Base-by-base conservation (phyloP, 2,113 vertebrate genomes). In the Gopherus flavomarginatus region DNA sequence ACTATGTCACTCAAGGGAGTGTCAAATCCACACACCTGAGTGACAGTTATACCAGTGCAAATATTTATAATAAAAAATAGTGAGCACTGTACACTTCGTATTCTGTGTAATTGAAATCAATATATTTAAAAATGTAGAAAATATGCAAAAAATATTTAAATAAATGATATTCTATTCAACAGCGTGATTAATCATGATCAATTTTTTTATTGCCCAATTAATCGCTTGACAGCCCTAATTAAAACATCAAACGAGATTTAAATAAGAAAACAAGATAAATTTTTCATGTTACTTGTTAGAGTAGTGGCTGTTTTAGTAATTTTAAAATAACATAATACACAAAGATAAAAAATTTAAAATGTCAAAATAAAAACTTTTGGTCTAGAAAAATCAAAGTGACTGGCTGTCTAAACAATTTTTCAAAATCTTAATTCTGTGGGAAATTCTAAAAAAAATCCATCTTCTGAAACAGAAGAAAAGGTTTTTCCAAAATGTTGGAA, bases 281-380 rank as follows among this genome's bases (percentile, higher is more conserved):
- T n/a, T 72, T 72, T 72, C 65, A 38, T 16, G 8, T 17, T 69
- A n/a, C 65, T 72, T 44, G 7, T 44, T 44, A 72, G 65, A 72
- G n/a, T 5, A 22, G n/a, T 4, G 22, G 35, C 35, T 69, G 62
- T 69, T n/a, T 27, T 27, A 57, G 16, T 38, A 52, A n/a, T 3
- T 81, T 54, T 56, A 38, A 26, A 1, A 9, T 44, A 59, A 81
- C 53, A 2, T 5, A 49, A 22, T 38, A 72, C 31, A 27, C 5
- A 44, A 7, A 75, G 31, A 72, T 8, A 69, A 72, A 44, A 42
- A 42, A 42, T 4, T 42, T 9, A 5, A 69, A 8, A 54, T 16
- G 11, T 12, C 49, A 53, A 8, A 5, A 57, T 47, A 9, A 53
- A 3, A 7, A 50, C 21, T 17, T 47, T 22, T 0, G 5, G 13